Evolutionary conservation across 2,797 vertebrate species (phyloP).

Genomic region (Peromyscus nudipes): DNA sequence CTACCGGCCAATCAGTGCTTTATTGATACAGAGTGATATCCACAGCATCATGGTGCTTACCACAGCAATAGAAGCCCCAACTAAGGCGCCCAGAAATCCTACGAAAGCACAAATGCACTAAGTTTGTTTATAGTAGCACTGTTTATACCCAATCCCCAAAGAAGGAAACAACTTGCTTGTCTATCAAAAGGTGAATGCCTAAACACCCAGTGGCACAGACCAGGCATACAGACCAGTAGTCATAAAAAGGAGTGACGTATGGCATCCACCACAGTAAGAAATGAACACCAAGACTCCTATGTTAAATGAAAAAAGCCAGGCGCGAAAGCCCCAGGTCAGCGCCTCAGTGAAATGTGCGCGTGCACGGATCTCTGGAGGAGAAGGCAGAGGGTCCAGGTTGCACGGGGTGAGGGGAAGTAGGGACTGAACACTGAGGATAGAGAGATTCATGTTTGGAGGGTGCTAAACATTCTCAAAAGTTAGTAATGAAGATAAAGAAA

Average conservation of each 20-base stretch:
- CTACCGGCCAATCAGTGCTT: too few relatives aligned
- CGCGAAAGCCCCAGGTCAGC: background rate
- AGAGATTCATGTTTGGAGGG: background rate
- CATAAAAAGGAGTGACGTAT: background rate
- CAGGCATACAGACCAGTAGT: background rate
- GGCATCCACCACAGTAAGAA: background rate
- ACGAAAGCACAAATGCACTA: background rate
- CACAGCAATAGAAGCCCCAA: background rate
- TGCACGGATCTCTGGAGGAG: background rate
- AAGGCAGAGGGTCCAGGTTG: background rate
- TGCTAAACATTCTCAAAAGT: background rate
- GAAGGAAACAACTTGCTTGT: background rate
- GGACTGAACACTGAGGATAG: background rate
- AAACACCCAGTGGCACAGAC: background rate
- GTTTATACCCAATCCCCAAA: background rate
- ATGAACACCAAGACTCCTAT: background rate
- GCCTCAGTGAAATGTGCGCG: background rate
- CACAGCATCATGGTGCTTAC: background rate
- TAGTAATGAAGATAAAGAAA: background rate
- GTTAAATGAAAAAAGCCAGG: background rate
- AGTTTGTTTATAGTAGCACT: background rate
- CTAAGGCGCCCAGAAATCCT: background rate
- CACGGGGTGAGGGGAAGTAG: background rate
- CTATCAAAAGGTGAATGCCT: background rate
- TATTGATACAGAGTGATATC: too few relatives aligned